phyloP scores from a whole-genome alignment of 2,113 vertebrate species.

The Planiliza haematocheilus region DNA sequence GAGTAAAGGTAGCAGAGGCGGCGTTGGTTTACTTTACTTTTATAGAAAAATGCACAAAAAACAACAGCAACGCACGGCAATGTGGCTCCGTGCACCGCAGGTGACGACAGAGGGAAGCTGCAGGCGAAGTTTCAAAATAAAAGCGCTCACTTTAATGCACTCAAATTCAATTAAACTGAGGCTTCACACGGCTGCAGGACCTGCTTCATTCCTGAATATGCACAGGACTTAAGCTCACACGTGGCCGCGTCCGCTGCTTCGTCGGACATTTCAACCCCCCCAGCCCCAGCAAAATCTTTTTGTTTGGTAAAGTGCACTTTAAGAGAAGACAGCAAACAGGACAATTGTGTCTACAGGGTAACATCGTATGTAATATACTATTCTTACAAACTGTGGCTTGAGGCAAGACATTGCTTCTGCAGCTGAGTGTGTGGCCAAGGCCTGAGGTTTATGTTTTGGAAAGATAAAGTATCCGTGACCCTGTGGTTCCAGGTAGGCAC shows the following conservation, averaged over 20 bases:
- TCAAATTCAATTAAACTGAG: neutral
- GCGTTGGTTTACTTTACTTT: no score
- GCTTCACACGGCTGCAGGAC: neutral
- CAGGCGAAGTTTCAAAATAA: conserved; percentile 5
- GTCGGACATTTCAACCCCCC: no score
- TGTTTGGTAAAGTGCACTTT: conserved; percentile 51
- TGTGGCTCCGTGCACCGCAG: neutral
- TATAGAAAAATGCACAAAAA: conserved; percentile 22
- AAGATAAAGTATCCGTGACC: conserved; percentile 76
- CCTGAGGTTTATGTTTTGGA: conserved; percentile 76
- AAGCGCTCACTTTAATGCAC: neutral
- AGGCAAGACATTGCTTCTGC: conserved; percentile 76
- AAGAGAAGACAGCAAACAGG: conserved; percentile 56
- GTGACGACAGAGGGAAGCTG: neutral
- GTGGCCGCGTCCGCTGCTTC: no score
- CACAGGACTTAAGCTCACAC: no score
- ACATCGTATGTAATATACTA: conserved; percentile 71
- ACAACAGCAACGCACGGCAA: neutral
- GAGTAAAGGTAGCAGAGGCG: no score
- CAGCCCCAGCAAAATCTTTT: neutral
- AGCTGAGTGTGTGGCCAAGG: conserved; percentile 57
- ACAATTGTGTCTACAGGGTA: conserved; percentile 71
- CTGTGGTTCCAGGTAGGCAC: conserved; percentile 72
- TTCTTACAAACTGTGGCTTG: conserved; percentile 73
- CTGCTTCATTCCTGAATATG: no score